Conservation (phyloP, 2,113 vertebrate species). For the Rhinoderma darwinii region DNA sequence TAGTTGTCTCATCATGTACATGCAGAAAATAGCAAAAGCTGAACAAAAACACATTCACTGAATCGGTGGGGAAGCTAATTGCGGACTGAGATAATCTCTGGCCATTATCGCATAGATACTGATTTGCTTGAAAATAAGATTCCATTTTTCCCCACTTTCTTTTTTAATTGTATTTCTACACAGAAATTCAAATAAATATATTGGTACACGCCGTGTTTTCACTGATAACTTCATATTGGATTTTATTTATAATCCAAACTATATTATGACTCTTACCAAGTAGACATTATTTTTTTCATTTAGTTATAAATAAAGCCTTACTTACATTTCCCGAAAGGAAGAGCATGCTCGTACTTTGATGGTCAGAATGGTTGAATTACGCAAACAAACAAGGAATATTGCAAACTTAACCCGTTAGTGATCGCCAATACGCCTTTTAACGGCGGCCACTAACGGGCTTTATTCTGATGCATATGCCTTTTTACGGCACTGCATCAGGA, state of each 20-base stretch:
- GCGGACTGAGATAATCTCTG: conserved; percentile 43
- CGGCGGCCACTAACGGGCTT: no score
- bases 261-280: background rate
- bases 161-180: conserved; percentile 34
- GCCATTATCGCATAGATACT: conserved; percentile 27
- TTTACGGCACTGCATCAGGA: no score
- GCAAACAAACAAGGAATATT: background rate
- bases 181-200: conserved; percentile 12
- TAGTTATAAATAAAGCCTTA: background rate
- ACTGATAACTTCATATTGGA: conserved; percentile 27
- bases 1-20: conserved; percentile 49
- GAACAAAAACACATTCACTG: conserved; percentile 51
- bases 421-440: no score
- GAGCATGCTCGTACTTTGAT: background rate
- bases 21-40: conserved; percentile 46
- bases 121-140: conserved; percentile 39
- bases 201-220: background rate
- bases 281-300: background rate
- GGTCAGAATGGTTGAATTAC: background rate
- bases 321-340: background rate
- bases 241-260: conserved; percentile 29
- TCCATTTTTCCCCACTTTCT: background rate
- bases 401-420: background rate
- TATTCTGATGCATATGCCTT: no score
- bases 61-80: conserved; percentile 54